Evolutionary conservation across 2,888 invertebrate genomes (phyloP), one percentile per base, ranked within the genome.

Genomic region (Neelides folsomi): DNA sequence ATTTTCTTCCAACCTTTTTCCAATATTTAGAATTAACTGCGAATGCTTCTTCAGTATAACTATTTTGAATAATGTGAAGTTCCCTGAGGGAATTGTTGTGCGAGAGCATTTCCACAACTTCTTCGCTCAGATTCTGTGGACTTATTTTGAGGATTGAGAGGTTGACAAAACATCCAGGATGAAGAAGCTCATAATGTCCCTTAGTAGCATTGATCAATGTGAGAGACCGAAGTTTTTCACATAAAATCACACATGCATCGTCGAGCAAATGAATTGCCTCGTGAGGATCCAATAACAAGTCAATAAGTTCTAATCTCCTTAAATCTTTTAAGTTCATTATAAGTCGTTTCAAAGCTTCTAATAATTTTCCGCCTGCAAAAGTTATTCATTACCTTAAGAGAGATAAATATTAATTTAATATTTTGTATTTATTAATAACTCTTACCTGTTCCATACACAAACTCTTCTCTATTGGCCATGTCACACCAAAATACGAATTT

Each of bases 401-500:
- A 44, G 19, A 18, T 9, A 15, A 6, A 15, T 6, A 44, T 16
- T 43, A 43, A 7, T 27, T 7, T 5, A 27, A 27, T 27, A 3
- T 27, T 27, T 27, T 27, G 4, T 9, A 44, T 13, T 44, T 18
- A 10, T 15, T 10, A 27, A 35, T 12, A 10, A 38, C 8, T 6
- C 54, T 82, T 82, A 5, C 85, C 85, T 0, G 87, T 88, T 34
- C 87, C 87, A 67, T 83, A 84, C 0, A 86, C 72, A 59, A 78
- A 41, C 72, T 55, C 77, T 71, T 65, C 79, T 73, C 76, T 54
- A 20, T 57, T 54, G 0, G 79, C 76, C 79, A 82, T 80, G 61
- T 81, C 80, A 67, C 83, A 86, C 1, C 82, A 81, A 68, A 86
- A 86, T 1, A 81, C 78, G 65, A 84, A 86, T 56, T 78, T 76